phyloP scores from a whole-genome alignment of 1,140 invertebrate genomes.

The Panulirus ornatus region DNA sequence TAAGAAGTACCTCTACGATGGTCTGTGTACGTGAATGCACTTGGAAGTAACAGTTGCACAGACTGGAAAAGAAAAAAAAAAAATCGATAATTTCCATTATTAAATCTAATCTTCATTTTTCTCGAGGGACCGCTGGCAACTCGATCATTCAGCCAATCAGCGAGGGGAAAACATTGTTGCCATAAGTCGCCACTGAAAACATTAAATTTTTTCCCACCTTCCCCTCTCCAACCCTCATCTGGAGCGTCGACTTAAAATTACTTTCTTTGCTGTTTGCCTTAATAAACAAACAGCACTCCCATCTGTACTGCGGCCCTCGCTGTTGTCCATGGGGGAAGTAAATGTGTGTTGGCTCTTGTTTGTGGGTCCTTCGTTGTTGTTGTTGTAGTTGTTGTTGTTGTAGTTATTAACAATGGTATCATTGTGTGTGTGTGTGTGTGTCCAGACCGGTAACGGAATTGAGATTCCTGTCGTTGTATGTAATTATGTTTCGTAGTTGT shows the following conservation, averaged over 20 bases:
- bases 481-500: too few relatives aligned
- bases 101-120: constrained; percentile 68
- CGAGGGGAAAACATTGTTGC: constrained; percentile 64
- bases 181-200: constrained; percentile 65
- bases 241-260: constrained; percentile 70
- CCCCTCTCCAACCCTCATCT: constrained; percentile 61
- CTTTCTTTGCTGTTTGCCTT: constrained; percentile 73
- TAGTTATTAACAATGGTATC: not conserved
- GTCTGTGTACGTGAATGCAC: too few relatives aligned
- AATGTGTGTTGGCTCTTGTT: not conserved
- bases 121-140: constrained; percentile 55
- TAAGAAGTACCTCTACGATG: too few relatives aligned
- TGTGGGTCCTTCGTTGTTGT: not conserved
- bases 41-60: too few relatives aligned
- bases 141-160: constrained; percentile 70
- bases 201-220: constrained; percentile 16
- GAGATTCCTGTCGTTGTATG: too few relatives aligned
- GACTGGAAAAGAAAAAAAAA: constrained; percentile 9
- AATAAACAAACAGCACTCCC: constrained; percentile 69
- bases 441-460: too few relatives aligned
- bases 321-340: not conserved
- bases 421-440: too few relatives aligned
- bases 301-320: constrained; percentile 39
- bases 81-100: constrained; percentile 50
- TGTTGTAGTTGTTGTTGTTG: not conserved